Base-by-base conservation (phyloP, 2,113 vertebrate species). In the Saguinus midas region DNA sequence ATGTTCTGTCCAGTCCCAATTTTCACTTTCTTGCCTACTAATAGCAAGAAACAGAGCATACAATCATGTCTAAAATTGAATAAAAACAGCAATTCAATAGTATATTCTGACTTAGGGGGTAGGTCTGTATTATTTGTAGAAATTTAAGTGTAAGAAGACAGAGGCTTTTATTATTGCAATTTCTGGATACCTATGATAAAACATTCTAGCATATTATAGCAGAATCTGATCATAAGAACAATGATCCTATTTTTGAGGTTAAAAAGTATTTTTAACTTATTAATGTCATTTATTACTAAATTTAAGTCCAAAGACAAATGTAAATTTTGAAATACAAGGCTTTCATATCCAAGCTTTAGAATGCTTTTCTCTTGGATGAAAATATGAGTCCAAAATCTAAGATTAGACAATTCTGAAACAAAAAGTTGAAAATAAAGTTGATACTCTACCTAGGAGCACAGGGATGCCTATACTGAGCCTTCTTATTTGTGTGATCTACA, bases 401-500 rank as follows among this genome's bases (percentile, higher is more conserved):
- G 40, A 89, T 6, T 18, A 27, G 55, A 96, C 5, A 90, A 18
- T 92, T 20, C 89, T 23, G 43, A 95, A 87, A 93, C 40, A 75
- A 58, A 91, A 92, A 64, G 32, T 1, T 21, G 29, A 80, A 86
- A 78, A 87, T 43, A 95, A 93, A 93, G 61, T 6, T 0, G 3
- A 9, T 48, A 70, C 21, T 95, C 68, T 97, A 99, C 99, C 99
- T 99, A 45, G 99, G 99, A 70, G 99, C 99, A 97, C 99, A 99
- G 1, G 99, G 99, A 94, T 99, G 99, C 37, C 99, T 99, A 92
- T 99, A 99, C 40, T 99, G 99, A 37, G 99, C 99, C 95, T 99
- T 99, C 98, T 99, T 99, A 98, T 99, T 99, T 97, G 99, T 99
- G 98, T 99, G 99, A 98, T 99, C 99, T 83, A 99, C 99, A 0